Base-by-base conservation (phyloP, 2,797 vertebrate species). In the Limnodromus scolopaceus region DNA sequence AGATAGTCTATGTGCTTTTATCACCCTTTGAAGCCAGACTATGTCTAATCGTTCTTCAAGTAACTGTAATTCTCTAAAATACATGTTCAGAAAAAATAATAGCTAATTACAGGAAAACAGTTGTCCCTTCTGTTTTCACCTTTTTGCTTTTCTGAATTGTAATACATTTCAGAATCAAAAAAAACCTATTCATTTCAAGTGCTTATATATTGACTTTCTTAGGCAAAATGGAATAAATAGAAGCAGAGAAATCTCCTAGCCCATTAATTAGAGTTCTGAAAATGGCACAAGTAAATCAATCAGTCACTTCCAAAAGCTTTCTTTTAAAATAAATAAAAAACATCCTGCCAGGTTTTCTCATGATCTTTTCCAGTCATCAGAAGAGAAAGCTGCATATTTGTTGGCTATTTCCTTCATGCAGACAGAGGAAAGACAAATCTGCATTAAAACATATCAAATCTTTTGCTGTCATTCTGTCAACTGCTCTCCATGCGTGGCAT, bases 381-480 rank as follows among this genome's bases (percentile, higher is more conserved):
- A 55, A 83, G 48, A 88, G 23, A 54, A 16, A 78, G 34, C 4
- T 75, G 17, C 6, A 15, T 54, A 39, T 75, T 93, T 74, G 30
- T 16, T 78, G 25, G 30, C 60, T 87, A 39, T 81, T 92, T 93
- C 39, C 39, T 92, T 8, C 2, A 3, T 25, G 39, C 14, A 30
- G 28, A 6, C 71, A 60, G 55, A 45, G n/a, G 30, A 45, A 84
- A 90, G 63, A 60, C 6, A 71, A 68, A 61, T 30, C 36, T 84
- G 12, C 45, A 76, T 84, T 80, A 79, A 93, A 93, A 60, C 2
- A 19, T 19, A 65, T 43, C 13, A 87, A 77, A 68, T 38, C 4
- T 39, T 87, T 80, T 64, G 20, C 43, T 89, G 64, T 86, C 88
- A 87, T 43, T 89, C 76, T 91, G 53, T 96, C 77, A 91, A 9